Percentiles rank a stretch among this genome's conserved stretches.
Conservation (phyloP, 2,113 vertebrate genomes). For the Brachyhypopomus gauderio region DNA sequence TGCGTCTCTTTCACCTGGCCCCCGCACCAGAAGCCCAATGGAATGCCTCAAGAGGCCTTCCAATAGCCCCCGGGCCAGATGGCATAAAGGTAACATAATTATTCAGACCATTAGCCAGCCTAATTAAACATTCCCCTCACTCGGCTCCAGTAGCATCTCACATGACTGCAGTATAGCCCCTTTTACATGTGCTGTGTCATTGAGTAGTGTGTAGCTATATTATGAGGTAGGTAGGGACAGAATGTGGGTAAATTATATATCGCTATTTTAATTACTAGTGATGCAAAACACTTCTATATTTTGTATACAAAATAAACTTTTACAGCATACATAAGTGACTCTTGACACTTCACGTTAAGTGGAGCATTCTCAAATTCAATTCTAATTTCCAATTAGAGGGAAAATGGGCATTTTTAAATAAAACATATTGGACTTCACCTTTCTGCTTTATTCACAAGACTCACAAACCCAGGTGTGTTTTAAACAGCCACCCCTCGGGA, state of each 20-base stretch:
- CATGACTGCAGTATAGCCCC: constrained; percentile 42
- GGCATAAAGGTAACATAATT: constrained; percentile 75
- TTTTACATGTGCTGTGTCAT: constrained; percentile 6
- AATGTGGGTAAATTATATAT: no score
- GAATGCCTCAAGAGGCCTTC: constrained; percentile 46
- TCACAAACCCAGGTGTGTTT: constrained; percentile 12
- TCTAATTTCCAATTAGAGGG: background rate
- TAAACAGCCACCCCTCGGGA: background rate
- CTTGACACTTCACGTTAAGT: background rate
- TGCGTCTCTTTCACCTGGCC: constrained; percentile 40
- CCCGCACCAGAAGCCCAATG: constrained; percentile 44
- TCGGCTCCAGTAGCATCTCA: constrained; percentile 48
- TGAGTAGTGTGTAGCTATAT: background rate
- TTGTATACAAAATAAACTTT: background rate
- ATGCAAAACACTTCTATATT: background rate
- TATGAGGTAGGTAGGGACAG: background rate
- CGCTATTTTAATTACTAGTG: no score
- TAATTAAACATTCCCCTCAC: constrained; percentile 68
- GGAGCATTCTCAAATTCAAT: background rate
- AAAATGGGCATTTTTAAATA: constrained; percentile 8
- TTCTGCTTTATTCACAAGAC: constrained; percentile 25
- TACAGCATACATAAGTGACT: background rate
- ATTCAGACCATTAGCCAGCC: constrained; percentile 76
- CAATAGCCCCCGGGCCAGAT: constrained; percentile 70
- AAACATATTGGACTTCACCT: constrained; percentile 20